Base-by-base conservation (phyloP, 2,888 invertebrate genomes). In the Ametastegia equiseti region DNA sequence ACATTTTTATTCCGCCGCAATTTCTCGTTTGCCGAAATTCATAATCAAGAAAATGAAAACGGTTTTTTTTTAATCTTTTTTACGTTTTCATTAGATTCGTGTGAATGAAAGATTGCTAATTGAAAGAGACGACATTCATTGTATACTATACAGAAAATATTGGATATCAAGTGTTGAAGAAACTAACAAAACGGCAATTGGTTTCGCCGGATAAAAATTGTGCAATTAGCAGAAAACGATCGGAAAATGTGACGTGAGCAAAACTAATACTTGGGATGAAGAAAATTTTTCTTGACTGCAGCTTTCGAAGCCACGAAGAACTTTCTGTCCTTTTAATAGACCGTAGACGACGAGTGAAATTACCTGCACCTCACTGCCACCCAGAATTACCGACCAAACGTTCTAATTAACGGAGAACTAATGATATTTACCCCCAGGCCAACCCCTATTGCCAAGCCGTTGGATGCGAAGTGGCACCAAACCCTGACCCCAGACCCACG, bases 401-500 rank as follows among this genome's bases (percentile, higher is more conserved):
- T 71, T 45, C 42, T 47, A 71, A 71, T 71, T 71, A 71, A 71
- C 47, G 71, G 47, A 15, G 30, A 45, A 45, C 33, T 71, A 71
- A 71, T 42, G 47, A 71, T 47, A 71, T 71, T 71, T 30, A 47
- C 71, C 71, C 71, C 45, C 36, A 45, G 27, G 27, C 45, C 27
- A 71, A 42, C 45, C 71, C 45, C 47, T 71, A 47, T 47, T 71
- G 71, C 71, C 45, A 47, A 30, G 42, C 47, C 30, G 30, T 30
- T 27, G n/a, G n/a, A 47, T 47, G 71, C 47, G 71, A 71, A 71
- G 71, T 71, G 45, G 47, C 23, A 47, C 71, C 42, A 71, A 71
- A 71, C 45, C 71, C 45, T 71, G 71, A 71, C 71, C 71, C 71
- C 71, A n/a, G 42, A 71, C 71, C 71, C 71, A 47, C 30, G 45